Percentiles rank a stretch among this genome's conserved stretches.
phyloP scores from a whole-genome alignment of 2,888 invertebrate species.

The Eristalinus sepulchralis region DNA sequence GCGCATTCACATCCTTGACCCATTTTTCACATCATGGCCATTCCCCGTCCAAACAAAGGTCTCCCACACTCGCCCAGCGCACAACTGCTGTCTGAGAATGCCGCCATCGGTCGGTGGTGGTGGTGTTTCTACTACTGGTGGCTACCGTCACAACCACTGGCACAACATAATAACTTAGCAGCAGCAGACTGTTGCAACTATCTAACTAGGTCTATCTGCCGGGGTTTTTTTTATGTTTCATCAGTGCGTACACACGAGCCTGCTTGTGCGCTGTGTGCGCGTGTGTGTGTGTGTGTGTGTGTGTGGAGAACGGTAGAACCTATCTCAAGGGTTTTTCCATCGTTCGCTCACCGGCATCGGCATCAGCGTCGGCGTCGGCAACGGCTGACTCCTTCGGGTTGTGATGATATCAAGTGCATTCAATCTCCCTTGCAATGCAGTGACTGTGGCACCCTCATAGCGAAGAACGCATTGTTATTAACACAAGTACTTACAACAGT shows the following conservation, averaged over 20 bases:
- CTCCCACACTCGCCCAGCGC: conserved; percentile 42
- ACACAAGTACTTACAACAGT: conserved; percentile 70
- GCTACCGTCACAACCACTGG: conserved; percentile 44
- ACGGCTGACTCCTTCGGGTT: conserved; percentile 47
- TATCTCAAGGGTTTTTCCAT: conserved; percentile 69
- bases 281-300: background rate
- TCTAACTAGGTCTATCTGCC: conserved; percentile 68
- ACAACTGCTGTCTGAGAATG: conserved; percentile 45
- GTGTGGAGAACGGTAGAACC: conserved; percentile 58
- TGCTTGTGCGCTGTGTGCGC: too few relatives aligned
- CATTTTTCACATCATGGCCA: conserved; percentile 41
- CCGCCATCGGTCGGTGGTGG: too few relatives aligned
- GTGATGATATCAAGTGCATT: conserved; percentile 62
- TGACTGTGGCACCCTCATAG: conserved; percentile 61
- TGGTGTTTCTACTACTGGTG: too few relatives aligned
- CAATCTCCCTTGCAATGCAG: conserved; percentile 50
- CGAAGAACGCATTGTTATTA: conserved; percentile 64
- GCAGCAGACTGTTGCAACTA: conserved; percentile 45
- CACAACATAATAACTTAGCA: conserved; percentile 10
- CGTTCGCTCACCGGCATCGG: conserved; percentile 6
- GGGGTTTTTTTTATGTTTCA: conserved; percentile 9
- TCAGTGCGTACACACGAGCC: too few relatives aligned
- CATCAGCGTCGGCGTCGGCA: background rate
- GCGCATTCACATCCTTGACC: conserved; percentile 66
- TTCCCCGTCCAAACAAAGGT: conserved; percentile 8